Evolutionary conservation across 2,888 invertebrate genomes (phyloP).

Genomic region (Siphlonurus alternatus): DNA sequence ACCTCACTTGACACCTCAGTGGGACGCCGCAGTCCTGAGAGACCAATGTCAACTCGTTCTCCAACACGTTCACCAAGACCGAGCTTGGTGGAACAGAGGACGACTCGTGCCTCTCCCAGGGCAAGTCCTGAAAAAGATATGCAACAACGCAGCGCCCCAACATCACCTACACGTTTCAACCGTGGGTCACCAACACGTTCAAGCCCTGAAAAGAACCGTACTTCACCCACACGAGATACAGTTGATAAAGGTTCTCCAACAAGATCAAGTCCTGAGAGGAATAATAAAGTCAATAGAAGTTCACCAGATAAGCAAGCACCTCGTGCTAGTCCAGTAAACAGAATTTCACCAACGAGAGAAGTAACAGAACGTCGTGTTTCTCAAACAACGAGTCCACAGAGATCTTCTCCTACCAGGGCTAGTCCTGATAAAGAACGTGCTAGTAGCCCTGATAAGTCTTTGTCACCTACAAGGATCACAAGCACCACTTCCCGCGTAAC

Average conservation of each 20-base stretch:
- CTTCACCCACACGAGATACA: neutral
- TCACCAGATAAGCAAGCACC: neutral
- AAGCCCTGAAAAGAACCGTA: conserved; percentile 13
- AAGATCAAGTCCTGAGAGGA: conserved; percentile 14
- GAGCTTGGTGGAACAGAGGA: conserved; percentile 25
- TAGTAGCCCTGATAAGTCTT: conserved; percentile 4
- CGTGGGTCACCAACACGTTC: conserved; percentile 11
- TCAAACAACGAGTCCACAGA: neutral
- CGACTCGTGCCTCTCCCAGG: conserved; percentile 29
- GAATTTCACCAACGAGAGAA: neutral
- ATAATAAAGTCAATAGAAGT: neutral
- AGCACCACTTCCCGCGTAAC: neutral
- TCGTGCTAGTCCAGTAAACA: no score
- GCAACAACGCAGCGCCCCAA: conserved; percentile 15
- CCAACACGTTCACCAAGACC: conserved; percentile 29
- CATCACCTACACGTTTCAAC: conserved; percentile 17
- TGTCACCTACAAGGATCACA: conserved; percentile 8
- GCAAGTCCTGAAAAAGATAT: conserved; percentile 26
- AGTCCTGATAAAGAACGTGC: conserved; percentile 10
- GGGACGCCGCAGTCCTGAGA: conserved; percentile 12
- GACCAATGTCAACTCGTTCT: conserved; percentile 23
- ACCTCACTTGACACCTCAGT: conserved; percentile 16
- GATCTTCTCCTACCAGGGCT: conserved; percentile 7
- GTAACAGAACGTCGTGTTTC: neutral
- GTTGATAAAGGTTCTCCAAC: conserved; percentile 7